These are phyloP conservation scores for Paedocypris micromegethes DNA, from an alignment of 2,797 vertebrate genomes.

Conservation along the genomic window DNA sequence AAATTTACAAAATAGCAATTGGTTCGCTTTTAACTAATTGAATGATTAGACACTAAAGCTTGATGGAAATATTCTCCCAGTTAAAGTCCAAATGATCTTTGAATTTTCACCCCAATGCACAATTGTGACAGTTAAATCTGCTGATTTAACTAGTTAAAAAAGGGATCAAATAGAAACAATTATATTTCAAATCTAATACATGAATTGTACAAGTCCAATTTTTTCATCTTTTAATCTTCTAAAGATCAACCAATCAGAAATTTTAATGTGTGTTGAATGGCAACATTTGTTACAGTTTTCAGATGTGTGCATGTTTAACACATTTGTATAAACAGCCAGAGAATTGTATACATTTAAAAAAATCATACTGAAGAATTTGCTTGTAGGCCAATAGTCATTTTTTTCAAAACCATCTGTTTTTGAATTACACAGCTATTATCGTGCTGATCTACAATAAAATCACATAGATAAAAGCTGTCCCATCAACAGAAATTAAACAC, in stretches of 20 bases:
- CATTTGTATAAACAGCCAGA: constrained; percentile 90
- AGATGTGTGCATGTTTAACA: constrained; percentile 98
- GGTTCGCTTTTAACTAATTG: constrained; percentile 58
- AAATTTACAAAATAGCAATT: constrained; percentile 34
- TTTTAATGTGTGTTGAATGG: constrained; percentile 91
- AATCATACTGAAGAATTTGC: too few relatives aligned
- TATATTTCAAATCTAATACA: too few relatives aligned
- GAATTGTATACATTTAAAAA: constrained; percentile 29
- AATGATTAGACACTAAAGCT: constrained; percentile 42
- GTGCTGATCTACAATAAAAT: too few relatives aligned
- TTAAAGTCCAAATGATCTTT: too few relatives aligned
- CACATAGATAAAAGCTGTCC: too few relatives aligned
- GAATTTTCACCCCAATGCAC: constrained; percentile 63
- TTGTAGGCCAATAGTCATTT: too few relatives aligned
- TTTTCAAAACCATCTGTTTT: too few relatives aligned
- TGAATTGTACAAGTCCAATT: too few relatives aligned
- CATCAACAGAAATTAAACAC: too few relatives aligned
- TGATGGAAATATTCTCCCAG: constrained; percentile 73
- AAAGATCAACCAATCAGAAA: constrained; percentile 76
- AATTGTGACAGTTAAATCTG: constrained; percentile 57
- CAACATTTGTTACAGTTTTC: constrained; percentile 93
- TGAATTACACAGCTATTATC: too few relatives aligned
- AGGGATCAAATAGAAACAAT: too few relatives aligned
- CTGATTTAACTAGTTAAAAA: too few relatives aligned
- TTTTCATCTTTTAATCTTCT: constrained; percentile 40